Evolutionary conservation across 1,140 invertebrate species (phyloP), one percentile per base, ranked within the genome.

Genomic region (Leptoteleia sp.): DNA sequence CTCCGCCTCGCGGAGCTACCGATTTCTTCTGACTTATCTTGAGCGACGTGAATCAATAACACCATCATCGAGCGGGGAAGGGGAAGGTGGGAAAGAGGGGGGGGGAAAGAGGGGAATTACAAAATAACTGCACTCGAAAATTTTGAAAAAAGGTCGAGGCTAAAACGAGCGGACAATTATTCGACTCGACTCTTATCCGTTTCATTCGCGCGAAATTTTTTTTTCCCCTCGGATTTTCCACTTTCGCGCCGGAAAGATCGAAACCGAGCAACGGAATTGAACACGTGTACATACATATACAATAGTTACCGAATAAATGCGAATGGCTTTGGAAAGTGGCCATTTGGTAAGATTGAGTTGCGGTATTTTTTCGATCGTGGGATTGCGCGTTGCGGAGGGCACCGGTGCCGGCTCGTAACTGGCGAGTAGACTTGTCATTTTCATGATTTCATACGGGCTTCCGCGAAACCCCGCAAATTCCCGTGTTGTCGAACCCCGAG

Each of bases 401-500:
- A 71, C 50, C 71, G 54, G 70, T 77, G 72, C 83, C 62, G 73
- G 80, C 47, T 76, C 65, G 76, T 68, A 78, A 79, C 65, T 76
- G n/a, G 73, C 65, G 57, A 47, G 73, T 68, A 79, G 79, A 84
- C 83, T n/a, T 86, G 81, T 81, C 82, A 82, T 81, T 83, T 77
- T 43, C 57, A 78, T 80, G 78, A 82, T 81, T 83, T 71, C 77
- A 54, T 64, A 81, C 70, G 80, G 87, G 87, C 86, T 89, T 88
- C 87, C 64, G 35, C 54, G 85, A 88, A 89, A 80, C 83, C 87
- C 42, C 48, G 59, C 76, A 84, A 86, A 76, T 61, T 59, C 79
- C 59, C 67, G 81, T 87, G 86, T 88, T 87, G 84, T 87, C 83
- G 85, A 86, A 84, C 84, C 78, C 79, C 52, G 15, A 16, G 19